phyloP scores from a whole-genome alignment of 92 coral and sea anemone genomes.

The Blastomussa wellsi region DNA sequence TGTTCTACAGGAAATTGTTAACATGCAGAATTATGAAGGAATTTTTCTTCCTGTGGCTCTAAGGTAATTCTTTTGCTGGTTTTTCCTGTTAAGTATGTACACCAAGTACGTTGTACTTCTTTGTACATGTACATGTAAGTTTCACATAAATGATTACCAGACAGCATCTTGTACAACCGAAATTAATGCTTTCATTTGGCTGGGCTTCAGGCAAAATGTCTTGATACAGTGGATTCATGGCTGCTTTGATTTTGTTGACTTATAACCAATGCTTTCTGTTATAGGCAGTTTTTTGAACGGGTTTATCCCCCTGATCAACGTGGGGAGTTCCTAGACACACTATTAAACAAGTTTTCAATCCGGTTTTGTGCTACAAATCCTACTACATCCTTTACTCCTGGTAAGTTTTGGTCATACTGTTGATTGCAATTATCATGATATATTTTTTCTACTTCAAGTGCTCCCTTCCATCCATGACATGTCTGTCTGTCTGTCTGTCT shows the following conservation, averaged over 20 bases:
- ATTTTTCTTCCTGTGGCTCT: slow-evolving; percentile 85
- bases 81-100: no score
- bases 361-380: slow-evolving; percentile 84
- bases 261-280: neutral
- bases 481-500: neutral
- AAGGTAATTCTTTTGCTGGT: slow-evolving; percentile 55
- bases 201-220: neutral
- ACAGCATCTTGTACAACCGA: neutral
- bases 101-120: no score
- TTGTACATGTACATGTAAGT: no score
- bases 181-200: neutral
- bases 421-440: neutral
- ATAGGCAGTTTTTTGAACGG: slow-evolving; percentile 81
- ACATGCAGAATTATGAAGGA: slow-evolving; percentile 75
- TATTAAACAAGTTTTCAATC: slow-evolving; percentile 78
- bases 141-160: no score
- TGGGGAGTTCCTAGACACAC: slow-evolving; percentile 86
- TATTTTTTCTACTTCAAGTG: neutral
- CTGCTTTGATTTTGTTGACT: neutral
- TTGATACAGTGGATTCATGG: neutral
- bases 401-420: slow-evolving; percentile 49
- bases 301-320: slow-evolving; percentile 89
- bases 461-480: neutral
- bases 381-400: slow-evolving; percentile 77
- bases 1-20: slow-evolving; percentile 77